These are phyloP conservation scores for Montifringilla adamsi DNA, from an alignment of 2,113 vertebrate genomes.

Conservation along the genomic window DNA sequence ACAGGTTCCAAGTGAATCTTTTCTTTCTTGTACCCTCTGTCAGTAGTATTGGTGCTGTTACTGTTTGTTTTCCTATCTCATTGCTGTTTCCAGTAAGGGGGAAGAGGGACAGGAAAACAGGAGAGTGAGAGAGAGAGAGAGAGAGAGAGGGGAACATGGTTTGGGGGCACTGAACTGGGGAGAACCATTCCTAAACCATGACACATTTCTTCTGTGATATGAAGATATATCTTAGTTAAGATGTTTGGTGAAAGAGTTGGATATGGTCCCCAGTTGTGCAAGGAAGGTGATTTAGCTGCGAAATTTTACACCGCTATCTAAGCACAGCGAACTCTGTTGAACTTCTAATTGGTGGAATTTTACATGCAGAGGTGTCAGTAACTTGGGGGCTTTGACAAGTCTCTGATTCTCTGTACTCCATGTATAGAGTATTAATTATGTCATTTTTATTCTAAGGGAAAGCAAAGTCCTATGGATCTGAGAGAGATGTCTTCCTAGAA, in stretches of 20 bases:
- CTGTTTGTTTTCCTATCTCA: neutral
- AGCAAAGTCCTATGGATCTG: neutral
- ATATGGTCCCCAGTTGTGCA: neutral
- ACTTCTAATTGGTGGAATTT: neutral
- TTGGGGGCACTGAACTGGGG: neutral
- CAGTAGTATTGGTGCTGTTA: neutral
- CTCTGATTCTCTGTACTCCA: neutral
- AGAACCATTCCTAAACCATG: neutral
- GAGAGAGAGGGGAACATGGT: accelerated
- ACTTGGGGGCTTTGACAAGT: accelerated
- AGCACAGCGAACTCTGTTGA: neutral
- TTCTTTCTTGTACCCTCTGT: neutral
- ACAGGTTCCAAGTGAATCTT: accelerated
- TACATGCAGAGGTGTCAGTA: neutral
- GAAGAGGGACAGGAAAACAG: neutral
- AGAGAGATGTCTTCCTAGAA: neutral
- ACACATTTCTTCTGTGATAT: accelerated
- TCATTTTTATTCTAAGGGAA: neutral
- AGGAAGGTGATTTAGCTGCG: neutral
- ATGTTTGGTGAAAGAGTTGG: neutral
- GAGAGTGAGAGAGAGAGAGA: neutral
- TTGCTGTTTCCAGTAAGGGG: neutral
- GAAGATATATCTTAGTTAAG: neutral
- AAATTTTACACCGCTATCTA: neutral
- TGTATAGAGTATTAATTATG: neutral